A percentile compares a stretch with the other conserved stretches of the same genome.
Evolutionary conservation across 2,797 vertebrate species (phyloP).

Genomic region (Pogoniulus pusillus): DNA sequence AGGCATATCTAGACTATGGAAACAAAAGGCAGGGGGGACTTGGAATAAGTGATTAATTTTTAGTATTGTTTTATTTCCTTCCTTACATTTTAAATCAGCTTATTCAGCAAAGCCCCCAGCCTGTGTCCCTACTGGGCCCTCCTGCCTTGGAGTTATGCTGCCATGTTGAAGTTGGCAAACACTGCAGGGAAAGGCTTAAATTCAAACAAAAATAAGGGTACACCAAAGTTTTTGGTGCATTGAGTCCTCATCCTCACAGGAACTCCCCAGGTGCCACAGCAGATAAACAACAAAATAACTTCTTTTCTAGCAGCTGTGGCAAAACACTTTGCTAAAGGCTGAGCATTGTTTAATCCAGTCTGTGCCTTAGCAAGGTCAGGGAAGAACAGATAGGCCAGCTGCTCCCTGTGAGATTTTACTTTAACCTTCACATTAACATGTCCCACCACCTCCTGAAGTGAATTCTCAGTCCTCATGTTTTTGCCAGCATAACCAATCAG

Average conservation of each 20-base stretch:
- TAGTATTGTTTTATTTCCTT: constrained; percentile 7
- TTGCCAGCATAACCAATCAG: neutral
- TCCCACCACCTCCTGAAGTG: neutral
- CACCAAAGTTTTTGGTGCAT: neutral
- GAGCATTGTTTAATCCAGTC: neutral
- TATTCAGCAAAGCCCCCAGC: neutral
- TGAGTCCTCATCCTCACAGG: neutral
- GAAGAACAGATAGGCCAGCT: neutral
- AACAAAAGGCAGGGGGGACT: neutral
- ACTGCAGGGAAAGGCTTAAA: neutral
- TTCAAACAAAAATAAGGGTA: neutral
- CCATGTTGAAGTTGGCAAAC: neutral
- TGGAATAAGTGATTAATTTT: neutral
- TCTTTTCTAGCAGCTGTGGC: neutral
- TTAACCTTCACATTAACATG: neutral
- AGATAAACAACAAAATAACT: neutral
- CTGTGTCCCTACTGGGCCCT: neutral
- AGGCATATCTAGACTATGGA: neutral
- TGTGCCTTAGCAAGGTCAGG: neutral
- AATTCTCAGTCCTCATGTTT: neutral
- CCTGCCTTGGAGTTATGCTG: neutral
- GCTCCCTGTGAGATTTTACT: neutral
- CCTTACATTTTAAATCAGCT: neutral
- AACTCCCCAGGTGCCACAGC: neutral
- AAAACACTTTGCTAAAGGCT: neutral